Evolutionary conservation across 2,888 invertebrate genomes (phyloP).

Genomic region (Pseudococcus viburni): DNA sequence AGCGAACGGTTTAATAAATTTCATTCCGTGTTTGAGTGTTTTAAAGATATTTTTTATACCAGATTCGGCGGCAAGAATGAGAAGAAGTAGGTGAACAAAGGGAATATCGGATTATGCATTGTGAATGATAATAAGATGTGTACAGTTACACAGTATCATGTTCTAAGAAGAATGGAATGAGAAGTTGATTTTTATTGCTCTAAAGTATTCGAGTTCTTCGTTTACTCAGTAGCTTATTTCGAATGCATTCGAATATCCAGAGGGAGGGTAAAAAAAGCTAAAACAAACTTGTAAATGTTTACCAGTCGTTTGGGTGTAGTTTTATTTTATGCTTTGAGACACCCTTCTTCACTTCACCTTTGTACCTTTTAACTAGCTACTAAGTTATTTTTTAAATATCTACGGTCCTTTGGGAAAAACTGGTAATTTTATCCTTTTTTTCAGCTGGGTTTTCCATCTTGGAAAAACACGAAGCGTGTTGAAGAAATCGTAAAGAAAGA

Average conservation of each 20-base stretch:
- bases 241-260: background rate
- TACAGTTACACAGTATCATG: background rate
- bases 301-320: slow-evolving; percentile 1
- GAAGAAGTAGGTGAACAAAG: background rate
- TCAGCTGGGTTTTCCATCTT: background rate
- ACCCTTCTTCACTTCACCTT: background rate
- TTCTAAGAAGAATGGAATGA: background rate
- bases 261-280: background rate
- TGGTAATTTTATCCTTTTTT: background rate
- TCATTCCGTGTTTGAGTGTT: background rate
- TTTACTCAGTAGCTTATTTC: background rate
- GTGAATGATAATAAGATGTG: background rate
- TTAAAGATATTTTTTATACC: background rate
- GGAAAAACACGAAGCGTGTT: background rate
- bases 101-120: background rate
- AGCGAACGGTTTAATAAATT: background rate
- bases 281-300: background rate
- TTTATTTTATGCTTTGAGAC: background rate
- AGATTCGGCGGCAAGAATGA: background rate
- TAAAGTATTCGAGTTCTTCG: background rate
- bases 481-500: background rate
- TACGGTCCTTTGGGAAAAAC: background rate
- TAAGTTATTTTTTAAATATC: background rate
- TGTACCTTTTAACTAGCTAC: background rate
- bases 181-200: background rate